phyloP scores from a whole-genome alignment of 2,113 vertebrate genomes.

The Pedionomus torquatus region DNA sequence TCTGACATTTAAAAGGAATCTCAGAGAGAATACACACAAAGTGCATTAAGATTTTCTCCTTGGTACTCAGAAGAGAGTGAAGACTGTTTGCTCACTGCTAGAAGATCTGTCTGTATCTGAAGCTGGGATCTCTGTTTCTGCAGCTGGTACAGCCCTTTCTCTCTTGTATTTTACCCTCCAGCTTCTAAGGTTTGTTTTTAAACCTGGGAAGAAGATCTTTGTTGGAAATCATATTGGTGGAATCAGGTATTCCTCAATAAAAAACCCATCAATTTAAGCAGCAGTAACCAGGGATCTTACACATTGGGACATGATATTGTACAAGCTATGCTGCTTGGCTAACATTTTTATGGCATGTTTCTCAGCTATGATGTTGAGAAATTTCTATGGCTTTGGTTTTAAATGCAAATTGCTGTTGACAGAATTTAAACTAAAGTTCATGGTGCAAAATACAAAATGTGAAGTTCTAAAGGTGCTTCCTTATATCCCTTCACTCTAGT shows the following conservation, averaged over 20 bases:
- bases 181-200: neutral
- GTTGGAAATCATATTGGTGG: neutral
- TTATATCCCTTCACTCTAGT: neutral
- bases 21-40: neutral
- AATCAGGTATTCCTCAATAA: neutral
- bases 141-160: neutral
- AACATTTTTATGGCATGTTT: neutral
- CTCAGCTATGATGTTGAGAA: neutral
- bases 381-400: neutral
- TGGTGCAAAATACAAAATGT: neutral
- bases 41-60: neutral
- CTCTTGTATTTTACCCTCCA: neutral
- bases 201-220: neutral
- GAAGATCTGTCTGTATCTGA: neutral
- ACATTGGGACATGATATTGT: neutral
- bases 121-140: neutral
- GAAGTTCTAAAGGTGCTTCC: neutral
- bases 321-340: neutral
- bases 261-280: neutral
- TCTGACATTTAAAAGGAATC: neutral
- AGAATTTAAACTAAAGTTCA: neutral
- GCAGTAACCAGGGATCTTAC: neutral
- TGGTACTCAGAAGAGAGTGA: neutral
- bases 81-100: neutral
- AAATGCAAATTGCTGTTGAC: neutral